Base-by-base conservation (phyloP, 2,113 vertebrate species). In the Ptychochromis oligacanthus region DNA sequence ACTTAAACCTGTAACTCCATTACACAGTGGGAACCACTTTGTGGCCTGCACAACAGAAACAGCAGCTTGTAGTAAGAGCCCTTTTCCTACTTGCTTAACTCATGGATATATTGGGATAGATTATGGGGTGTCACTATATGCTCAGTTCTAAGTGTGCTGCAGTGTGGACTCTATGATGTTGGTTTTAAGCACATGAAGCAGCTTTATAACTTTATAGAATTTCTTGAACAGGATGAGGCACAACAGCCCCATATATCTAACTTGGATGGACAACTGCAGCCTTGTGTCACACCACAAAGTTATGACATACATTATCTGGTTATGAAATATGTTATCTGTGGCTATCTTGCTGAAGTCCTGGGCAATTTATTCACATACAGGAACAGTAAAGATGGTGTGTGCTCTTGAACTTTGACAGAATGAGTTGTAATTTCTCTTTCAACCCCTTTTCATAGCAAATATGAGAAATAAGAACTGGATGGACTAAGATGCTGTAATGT, bases 321-420 rank as follows among this genome's bases (percentile, higher is more conserved):
- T 31, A 31, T 31, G 28, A 86, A 85, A 85, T 80, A 82, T 74
- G 87, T 83, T 40, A 60, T 31, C 61, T 77, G 86, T 77, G 79
- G 87, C 84, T 82, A 54, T 78, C 83, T 86, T 82, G 74, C 58
- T 70, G 79, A 77, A 77, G 75, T 64, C 26, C 61, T 86, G 87
- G 54, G 36, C 49, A 31, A 55, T 85, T 86, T 67, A n/a, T 56
- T 9, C 72, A 57, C 87, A 83, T 61, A 75, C 5, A 26, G 20
- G 74, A 80, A 20, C 40, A 40, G 85, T 10, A 56, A 85, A 58
- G 79, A 52, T 8, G 57, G 49, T 15, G 49, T 62, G 70, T 46
- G 70, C 55, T 81, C 89, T 88, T 84, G 65, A 85, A 87, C 49
- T 54, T 74, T 81, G 67, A 86, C 56, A 81, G 81, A 49, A 74